Evolutionary conservation across 1,140 invertebrate genomes (phyloP).

Genomic region (Calephelis virginiensis): DNA sequence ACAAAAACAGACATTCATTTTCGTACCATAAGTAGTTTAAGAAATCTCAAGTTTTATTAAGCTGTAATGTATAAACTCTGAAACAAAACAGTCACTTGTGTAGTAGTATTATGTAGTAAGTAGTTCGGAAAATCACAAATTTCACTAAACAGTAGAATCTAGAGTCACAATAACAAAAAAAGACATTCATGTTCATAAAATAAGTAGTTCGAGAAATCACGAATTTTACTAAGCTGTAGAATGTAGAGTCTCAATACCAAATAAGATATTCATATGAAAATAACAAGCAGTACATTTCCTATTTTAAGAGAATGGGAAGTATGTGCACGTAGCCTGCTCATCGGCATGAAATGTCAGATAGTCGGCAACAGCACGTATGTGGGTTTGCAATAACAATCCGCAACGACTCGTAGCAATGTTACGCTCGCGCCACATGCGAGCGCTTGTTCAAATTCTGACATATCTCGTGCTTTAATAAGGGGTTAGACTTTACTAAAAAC

Average conservation of each 20-base stretch:
- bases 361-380: constrained; percentile 67
- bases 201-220: constrained; percentile 20
- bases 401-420: constrained; percentile 72
- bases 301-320: constrained; percentile 47
- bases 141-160: neutral
- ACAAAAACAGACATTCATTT: constrained; percentile 19
- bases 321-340: constrained; percentile 64
- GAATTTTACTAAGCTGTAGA: too few species aligned
- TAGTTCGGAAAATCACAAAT: neutral
- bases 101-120: too few species aligned
- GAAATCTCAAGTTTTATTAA: too few species aligned
- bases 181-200: constrained; percentile 28
- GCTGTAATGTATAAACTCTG: too few species aligned
- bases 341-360: constrained; percentile 76
- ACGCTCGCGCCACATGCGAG: constrained; percentile 64
- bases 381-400: constrained; percentile 76
- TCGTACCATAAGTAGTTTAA: too few species aligned
- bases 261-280: constrained; percentile 29
- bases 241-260: constrained; percentile 14
- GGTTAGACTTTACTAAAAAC: constrained; percentile 15
- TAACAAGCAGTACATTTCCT: constrained; percentile 32
- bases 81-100: too few species aligned
- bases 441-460: constrained; percentile 68
- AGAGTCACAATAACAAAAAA: constrained; percentile 17
- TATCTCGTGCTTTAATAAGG: constrained; percentile 61